Conservation (phyloP, 2,888 invertebrate species). For the Drosophila sordidapex region DNA sequence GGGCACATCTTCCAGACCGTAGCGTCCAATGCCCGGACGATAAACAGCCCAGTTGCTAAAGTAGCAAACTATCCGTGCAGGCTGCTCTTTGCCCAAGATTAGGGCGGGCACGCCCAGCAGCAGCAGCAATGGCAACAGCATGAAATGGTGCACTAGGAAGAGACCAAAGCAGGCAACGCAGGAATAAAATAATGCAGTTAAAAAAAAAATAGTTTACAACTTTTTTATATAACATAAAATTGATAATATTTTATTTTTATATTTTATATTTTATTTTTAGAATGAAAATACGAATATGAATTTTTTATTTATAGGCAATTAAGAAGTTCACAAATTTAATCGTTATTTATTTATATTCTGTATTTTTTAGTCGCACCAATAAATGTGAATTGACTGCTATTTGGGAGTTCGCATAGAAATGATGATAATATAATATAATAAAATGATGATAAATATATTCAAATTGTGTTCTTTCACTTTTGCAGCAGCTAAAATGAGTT, state of each 20-base stretch:
- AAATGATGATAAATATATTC: not conserved
- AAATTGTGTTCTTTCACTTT: not conserved
- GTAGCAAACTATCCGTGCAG: constrained; percentile 86
- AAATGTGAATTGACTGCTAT: not conserved
- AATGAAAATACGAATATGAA: not conserved
- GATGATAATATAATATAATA: too few relatives aligned
- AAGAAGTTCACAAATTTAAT: not conserved
- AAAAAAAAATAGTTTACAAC: not conserved
- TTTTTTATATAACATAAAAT: not conserved
- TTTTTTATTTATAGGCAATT: not conserved
- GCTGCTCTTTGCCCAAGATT: constrained; percentile 65
- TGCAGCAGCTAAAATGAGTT: not conserved
- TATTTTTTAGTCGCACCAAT: not conserved
- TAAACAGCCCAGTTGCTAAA: constrained; percentile 90
- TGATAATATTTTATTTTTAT: not conserved
- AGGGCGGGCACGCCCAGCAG: constrained; percentile 58
- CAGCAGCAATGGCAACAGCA: constrained; percentile 24
- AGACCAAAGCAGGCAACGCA: not conserved
- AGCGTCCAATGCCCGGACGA: constrained; percentile 92
- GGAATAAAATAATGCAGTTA: not conserved
- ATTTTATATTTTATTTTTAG: not conserved
- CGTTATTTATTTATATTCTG: not conserved
- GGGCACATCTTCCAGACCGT: constrained; percentile 93
- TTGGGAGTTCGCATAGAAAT: not conserved
- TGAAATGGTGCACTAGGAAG: constrained; percentile 41